Evolutionary conservation across 37 sponge, comb jelly and placozoan genomes (phyloP), one percentile per base, ranked within the genome.

Genomic region (Mnemiopsis leidyi): DNA sequence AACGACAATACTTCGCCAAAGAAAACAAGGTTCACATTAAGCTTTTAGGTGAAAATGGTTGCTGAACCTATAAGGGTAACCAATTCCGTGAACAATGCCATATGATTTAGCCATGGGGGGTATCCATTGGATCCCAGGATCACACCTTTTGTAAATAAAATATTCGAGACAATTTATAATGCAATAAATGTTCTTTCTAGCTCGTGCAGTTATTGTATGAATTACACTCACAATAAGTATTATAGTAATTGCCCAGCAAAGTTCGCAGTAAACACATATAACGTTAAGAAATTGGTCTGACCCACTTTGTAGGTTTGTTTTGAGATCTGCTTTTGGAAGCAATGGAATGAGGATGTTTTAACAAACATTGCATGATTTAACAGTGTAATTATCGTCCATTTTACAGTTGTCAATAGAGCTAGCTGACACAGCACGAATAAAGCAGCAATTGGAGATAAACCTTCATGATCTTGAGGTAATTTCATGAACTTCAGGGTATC

Each of bases 351-450:
- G n/a, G n/a, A n/a, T n/a, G n/a, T n/a, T n/a, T n/a, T n/a, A 48
- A 13, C 61, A 48, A 48, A 48, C 61, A 48, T 48, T 48, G 5
- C 13, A 5, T 48, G 13, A 48, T 48, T 48, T 48, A 48, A 5
- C 5, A 18, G 5, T 5, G 13, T 48, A 13, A 48, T 48, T 25
- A 71, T 71, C 20, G 25, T 28, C n/a, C 36, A 31, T 37, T 37
- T 35, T 38, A 24, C 61, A 85, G 90, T 33, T 85, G 25, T 85
- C 90, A 7, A 2, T 85, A 3, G 90, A 85, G 61, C 36, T 85
- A 21, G 36, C 90, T 23, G 90, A 85, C 9, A 40, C 61, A 40
- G n/a, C 61, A 25, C 32, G 90, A 39, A n/a, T 85, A 3, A 85
- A 85, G 29, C 90, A 85, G 24, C 40, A 85, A 25, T 37, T 85